A percentile compares a stretch with the other conserved stretches of the same genome.
Conservation (phyloP, 1,140 invertebrate genomes). For the Calephelis virginiensis region DNA sequence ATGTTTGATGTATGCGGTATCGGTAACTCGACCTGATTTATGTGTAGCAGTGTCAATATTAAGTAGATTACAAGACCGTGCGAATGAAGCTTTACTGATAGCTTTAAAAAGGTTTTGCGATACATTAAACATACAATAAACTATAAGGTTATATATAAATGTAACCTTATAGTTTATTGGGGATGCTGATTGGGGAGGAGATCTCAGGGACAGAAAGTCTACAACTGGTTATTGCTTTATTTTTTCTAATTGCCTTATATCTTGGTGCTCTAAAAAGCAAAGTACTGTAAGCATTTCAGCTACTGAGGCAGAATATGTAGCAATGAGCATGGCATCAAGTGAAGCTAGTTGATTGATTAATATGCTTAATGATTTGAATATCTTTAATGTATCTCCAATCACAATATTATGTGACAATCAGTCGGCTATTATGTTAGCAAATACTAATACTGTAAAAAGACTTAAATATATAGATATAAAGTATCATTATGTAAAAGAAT, state of each 20-base stretch:
- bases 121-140: slow-evolving; percentile 36
- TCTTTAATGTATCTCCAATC: slow-evolving; percentile 27
- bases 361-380: slow-evolving; percentile 20
- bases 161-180: slow-evolving; percentile 40
- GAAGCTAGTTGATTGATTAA: slow-evolving; percentile 57
- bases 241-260: slow-evolving; percentile 44
- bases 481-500: slow-evolving; percentile 37
- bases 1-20: slow-evolving; percentile 37
- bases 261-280: slow-evolving; percentile 64
- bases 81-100: slow-evolving; percentile 31
- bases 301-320: slow-evolving; percentile 70
- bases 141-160: slow-evolving; percentile 33
- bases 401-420: slow-evolving; percentile 37
- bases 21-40: slow-evolving; percentile 37
- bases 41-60: slow-evolving; percentile 33
- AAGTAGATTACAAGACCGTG: slow-evolving; percentile 37
- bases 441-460: slow-evolving; percentile 35
- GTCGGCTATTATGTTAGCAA: slow-evolving; percentile 20
- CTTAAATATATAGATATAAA: slow-evolving; percentile 41
- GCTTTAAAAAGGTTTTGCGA: slow-evolving; percentile 38
- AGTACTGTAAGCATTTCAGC: slow-evolving; percentile 53
- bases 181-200: slow-evolving; percentile 48
- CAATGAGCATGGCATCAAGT: slow-evolving; percentile 48
- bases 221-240: slow-evolving; percentile 44
- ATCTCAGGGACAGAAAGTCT: slow-evolving; percentile 38